Evolutionary conservation across 1,140 invertebrate species (phyloP).

Genomic region (Sinella curviseta): DNA sequence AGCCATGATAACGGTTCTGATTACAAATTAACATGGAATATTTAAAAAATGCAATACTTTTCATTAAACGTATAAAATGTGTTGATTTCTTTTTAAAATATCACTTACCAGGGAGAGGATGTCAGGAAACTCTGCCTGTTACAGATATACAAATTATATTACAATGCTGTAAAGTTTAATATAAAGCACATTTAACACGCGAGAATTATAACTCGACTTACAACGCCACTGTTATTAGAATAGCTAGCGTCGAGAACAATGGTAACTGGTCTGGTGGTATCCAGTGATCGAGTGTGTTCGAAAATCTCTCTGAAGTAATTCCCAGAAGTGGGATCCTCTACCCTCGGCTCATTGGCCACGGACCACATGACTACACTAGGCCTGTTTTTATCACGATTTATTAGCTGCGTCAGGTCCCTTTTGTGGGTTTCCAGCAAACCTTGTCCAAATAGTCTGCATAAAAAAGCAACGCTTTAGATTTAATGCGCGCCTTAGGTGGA

Average conservation of each 20-base stretch:
- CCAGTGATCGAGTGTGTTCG: conserved; percentile 67
- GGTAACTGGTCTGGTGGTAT: conserved; percentile 77
- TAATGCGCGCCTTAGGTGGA: too few relatives aligned
- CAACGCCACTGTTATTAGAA: conserved; percentile 60
- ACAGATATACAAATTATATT: conserved; percentile 41
- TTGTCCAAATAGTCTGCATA: conserved; percentile 62
- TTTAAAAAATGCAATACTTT: too few relatives aligned
- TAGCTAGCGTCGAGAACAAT: conserved; percentile 63
- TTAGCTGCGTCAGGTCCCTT: conserved; percentile 77
- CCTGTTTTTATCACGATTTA: conserved; percentile 87
- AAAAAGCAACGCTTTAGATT: too few relatives aligned
- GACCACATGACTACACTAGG: conserved; percentile 95
- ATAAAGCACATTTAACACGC: too few relatives aligned
- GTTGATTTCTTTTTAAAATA: too few relatives aligned
- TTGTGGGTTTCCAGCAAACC: conserved; percentile 75
- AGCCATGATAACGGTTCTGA: conserved; percentile 93
- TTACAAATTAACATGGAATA: too few relatives aligned
- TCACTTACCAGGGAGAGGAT: conserved; percentile 89
- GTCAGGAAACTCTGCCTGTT: conserved; percentile 71
- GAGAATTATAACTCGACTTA: too few relatives aligned
- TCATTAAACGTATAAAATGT: too few relatives aligned
- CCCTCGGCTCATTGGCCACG: conserved; percentile 87
- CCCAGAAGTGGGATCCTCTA: conserved; percentile 65
- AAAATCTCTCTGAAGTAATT: conserved; percentile 75
- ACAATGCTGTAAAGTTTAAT: too few relatives aligned